Evolutionary conservation across 2,888 invertebrate species (phyloP).

Genomic region (Caenorhabditis virilis): DNA sequence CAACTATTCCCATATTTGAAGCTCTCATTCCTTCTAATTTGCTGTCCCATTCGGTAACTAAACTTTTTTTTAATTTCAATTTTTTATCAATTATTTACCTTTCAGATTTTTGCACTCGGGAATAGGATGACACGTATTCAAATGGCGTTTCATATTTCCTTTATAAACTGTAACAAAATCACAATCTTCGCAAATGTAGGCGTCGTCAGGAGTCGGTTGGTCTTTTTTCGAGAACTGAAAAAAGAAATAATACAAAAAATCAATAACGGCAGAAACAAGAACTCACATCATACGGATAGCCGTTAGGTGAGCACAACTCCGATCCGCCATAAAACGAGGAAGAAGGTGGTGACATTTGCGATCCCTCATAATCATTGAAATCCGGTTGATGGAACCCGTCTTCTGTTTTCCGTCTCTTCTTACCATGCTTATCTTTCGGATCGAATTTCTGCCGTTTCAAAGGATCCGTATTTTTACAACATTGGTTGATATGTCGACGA

Average conservation of each 20-base stretch:
- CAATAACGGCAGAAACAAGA: neutral
- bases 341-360: constrained; percentile 20
- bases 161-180: constrained; percentile 65
- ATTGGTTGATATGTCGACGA: constrained; percentile 59
- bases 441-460: constrained; percentile 29
- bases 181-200: constrained; percentile 64
- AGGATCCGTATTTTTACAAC: constrained; percentile 47
- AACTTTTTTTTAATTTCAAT: neutral
- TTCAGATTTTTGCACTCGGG: constrained; percentile 47
- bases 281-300: neutral
- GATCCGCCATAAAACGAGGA: constrained; percentile 20
- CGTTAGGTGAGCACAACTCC: constrained; percentile 25
- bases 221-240: neutral
- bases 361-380: neutral
- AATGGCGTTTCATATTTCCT: constrained; percentile 67
- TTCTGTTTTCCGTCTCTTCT: constrained; percentile 8
- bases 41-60: constrained; percentile 37
- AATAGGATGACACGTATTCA: constrained; percentile 55
- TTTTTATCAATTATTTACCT: constrained; percentile 8
- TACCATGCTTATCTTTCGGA: constrained; percentile 5
- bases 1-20: constrained; percentile 48
- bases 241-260: neutral
- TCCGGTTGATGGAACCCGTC: constrained; percentile 7
- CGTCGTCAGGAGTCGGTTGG: constrained; percentile 37
- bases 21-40: constrained; percentile 54